These are phyloP conservation scores for Odontophorus gujanensis DNA, from an alignment of 2,113 vertebrate genomes.

Conservation along the genomic window DNA sequence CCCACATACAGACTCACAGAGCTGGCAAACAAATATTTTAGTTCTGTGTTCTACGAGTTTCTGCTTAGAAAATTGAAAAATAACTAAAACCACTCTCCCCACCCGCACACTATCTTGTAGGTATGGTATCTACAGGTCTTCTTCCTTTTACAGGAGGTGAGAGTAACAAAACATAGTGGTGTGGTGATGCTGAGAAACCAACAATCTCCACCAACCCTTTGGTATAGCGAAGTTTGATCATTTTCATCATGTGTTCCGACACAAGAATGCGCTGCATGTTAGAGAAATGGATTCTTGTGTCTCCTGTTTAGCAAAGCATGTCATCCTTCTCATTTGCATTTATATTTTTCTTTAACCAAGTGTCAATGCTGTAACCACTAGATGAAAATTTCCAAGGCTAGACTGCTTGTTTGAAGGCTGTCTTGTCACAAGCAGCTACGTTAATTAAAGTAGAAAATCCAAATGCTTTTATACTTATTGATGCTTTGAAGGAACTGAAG, in stretches of 20 bases:
- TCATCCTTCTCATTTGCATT: not conserved
- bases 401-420: not conserved
- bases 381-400: not conserved
- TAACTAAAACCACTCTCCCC: not conserved
- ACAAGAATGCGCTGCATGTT: not conserved
- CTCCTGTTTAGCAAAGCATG: not conserved
- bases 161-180: not conserved
- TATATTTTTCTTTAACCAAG: not conserved
- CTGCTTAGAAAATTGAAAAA: not conserved
- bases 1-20: not conserved
- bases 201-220: not conserved
- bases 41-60: not conserved
- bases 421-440: not conserved
- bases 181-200: not conserved
- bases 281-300: not conserved
- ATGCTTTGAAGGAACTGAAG: not conserved
- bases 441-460: conserved; percentile 17
- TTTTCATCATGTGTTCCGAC: not conserved
- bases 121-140: not conserved
- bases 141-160: not conserved
- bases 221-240: not conserved
- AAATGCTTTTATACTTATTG: not conserved
- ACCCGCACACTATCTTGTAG: not conserved
- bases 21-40: not conserved
- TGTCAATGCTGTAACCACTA: not conserved